phyloP scores from a whole-genome alignment of 2,113 vertebrate genomes.

The Actinemys pallida region DNA sequence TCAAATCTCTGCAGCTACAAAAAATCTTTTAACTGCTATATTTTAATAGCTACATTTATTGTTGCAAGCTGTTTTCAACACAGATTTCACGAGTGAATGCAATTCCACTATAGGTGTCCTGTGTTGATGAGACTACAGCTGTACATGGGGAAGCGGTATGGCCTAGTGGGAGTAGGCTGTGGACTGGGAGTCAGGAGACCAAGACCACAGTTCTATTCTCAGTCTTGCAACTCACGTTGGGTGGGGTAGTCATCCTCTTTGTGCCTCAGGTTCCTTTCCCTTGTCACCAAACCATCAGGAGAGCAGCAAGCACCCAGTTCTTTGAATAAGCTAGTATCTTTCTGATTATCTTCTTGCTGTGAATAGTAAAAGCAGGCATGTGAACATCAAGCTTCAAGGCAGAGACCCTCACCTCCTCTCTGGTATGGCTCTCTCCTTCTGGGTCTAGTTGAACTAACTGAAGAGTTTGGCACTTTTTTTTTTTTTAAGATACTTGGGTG shows the following conservation, averaged over 20 bases:
- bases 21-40: not conserved
- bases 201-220: not conserved
- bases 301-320: not conserved
- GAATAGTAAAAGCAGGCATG: not conserved
- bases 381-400: not conserved
- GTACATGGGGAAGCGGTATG: not conserved
- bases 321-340: not conserved
- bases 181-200: not conserved
- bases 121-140: not conserved
- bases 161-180: not conserved
- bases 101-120: not conserved
- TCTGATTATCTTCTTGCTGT: not conserved
- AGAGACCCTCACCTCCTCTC: not conserved
- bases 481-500: not conserved
- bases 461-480: not conserved
- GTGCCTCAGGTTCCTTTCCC: not conserved
- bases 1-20: not conserved
- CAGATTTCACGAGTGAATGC: not conserved
- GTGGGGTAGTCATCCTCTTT: not conserved
- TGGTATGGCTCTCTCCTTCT: not conserved
- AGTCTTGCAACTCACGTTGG: not conserved
- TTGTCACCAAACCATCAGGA: not conserved
- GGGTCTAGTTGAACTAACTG: not conserved
- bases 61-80: not conserved
- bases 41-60: not conserved